Conservation (phyloP, 2,797 vertebrate species). For the Diplodus sargus region DNA sequence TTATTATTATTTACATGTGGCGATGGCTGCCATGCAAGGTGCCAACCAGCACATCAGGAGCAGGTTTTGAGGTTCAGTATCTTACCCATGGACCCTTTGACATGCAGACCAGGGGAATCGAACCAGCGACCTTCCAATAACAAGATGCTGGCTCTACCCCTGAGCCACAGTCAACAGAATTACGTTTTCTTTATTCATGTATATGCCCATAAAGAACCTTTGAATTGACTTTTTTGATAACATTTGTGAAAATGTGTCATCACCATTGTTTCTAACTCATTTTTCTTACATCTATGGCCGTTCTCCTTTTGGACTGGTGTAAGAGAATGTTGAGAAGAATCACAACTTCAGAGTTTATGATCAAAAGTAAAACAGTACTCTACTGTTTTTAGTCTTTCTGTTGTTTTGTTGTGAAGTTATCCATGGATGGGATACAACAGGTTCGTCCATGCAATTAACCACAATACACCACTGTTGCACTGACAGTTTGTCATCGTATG, state of each 20-base stretch:
- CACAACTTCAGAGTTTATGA: no score
- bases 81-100: no score
- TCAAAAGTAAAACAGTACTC: neutral
- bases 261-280: neutral
- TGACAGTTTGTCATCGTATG: neutral
- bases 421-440: neutral
- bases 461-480: neutral
- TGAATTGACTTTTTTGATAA: neutral
- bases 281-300: neutral
- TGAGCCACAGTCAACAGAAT: no score
- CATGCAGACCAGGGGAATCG: no score
- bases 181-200: neutral
- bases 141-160: no score
- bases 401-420: neutral
- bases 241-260: neutral
- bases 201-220: neutral
- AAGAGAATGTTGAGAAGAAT: neutral
- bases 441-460: neutral
- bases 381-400: neutral
- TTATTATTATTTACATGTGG: neutral
- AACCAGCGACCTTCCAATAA: no score
- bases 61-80: no score
- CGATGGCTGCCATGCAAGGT: no score
- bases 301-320: neutral
- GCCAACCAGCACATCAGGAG: no score